These are phyloP conservation scores for Megaceryle alcyon DNA, from an alignment of 2,797 vertebrate genomes.

Conservation along the genomic window DNA sequence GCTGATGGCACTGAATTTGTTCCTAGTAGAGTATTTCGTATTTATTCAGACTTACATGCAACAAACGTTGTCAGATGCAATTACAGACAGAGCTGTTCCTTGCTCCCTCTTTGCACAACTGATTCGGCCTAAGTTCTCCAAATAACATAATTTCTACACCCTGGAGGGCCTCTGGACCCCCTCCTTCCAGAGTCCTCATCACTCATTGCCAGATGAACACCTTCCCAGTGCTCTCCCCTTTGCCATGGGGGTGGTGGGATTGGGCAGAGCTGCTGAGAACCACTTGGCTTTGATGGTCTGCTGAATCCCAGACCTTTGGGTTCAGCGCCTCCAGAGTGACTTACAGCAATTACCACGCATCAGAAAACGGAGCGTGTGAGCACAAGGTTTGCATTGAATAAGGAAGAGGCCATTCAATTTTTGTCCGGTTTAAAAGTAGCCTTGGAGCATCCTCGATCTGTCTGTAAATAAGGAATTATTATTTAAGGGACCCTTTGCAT, in stretches of 20 bases:
- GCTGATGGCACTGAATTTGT: neutral
- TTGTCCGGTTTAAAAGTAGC: neutral
- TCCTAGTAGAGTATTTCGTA: neutral
- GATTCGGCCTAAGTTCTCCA: neutral
- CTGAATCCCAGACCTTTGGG: neutral
- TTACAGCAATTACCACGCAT: neutral
- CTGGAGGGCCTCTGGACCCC: neutral
- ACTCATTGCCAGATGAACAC: neutral
- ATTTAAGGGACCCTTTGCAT: conserved; percentile 80
- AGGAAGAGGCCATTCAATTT: neutral
- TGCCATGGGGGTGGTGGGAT: neutral
- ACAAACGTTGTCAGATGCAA: neutral
- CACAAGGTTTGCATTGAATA: neutral
- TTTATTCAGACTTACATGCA: neutral
- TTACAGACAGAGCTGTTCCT: neutral
- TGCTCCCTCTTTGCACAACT: neutral
- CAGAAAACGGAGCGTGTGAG: neutral
- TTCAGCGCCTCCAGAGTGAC: neutral
- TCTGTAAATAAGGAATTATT: conserved; percentile 78
- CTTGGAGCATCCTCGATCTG: conserved; percentile 70
- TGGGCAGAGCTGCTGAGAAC: neutral
- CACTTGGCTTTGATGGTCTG: neutral
- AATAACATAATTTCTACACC: neutral
- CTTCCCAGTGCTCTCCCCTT: neutral
- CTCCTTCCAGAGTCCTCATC: neutral